Percentiles rank a stretch among this genome's conserved stretches.
Conservation (phyloP, 2,888 invertebrate species). For the Ernsta delagoae region DNA sequence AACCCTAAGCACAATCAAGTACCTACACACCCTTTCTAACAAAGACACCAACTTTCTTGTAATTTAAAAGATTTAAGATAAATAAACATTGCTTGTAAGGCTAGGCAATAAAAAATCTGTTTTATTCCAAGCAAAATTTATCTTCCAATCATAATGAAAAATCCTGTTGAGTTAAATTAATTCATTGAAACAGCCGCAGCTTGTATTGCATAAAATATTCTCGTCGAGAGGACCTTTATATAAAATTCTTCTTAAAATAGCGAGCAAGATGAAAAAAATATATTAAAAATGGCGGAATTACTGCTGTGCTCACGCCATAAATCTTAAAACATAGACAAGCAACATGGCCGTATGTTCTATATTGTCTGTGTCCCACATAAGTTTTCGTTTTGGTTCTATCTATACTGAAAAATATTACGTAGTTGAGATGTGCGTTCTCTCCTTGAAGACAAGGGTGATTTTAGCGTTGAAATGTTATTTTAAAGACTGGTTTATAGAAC, state of each 20-base stretch:
- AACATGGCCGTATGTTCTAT: conserved; percentile 74
- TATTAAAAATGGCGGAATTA: conserved; percentile 65
- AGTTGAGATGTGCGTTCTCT: conserved; percentile 26
- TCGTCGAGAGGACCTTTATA: conserved; percentile 37
- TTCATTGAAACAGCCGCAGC: conserved; percentile 26
- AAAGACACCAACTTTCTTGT: no score
- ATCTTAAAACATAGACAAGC: conserved; percentile 73
- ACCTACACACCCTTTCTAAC: no score
- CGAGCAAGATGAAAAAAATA: conserved; percentile 40
- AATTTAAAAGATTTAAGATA: no score
- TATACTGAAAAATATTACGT: conserved; percentile 24
- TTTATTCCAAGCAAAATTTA: conserved; percentile 8
- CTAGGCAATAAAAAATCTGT: neutral
- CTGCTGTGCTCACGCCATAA: conserved; percentile 64
- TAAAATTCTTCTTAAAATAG: conserved; percentile 39
- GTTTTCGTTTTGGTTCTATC: conserved; percentile 53
- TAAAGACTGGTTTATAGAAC: conserved; percentile 49
- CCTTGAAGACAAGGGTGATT: conserved; percentile 42
- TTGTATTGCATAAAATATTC: conserved; percentile 25
- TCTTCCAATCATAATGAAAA: conserved; percentile 21
- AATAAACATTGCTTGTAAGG: no score
- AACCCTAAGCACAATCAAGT: no score
- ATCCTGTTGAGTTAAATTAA: conserved; percentile 27
- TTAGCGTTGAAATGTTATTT: conserved; percentile 36
- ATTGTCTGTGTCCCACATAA: conserved; percentile 71